Evolutionary conservation across 2,888 invertebrate species (phyloP).

Genomic region (Desoria tigrina): DNA sequence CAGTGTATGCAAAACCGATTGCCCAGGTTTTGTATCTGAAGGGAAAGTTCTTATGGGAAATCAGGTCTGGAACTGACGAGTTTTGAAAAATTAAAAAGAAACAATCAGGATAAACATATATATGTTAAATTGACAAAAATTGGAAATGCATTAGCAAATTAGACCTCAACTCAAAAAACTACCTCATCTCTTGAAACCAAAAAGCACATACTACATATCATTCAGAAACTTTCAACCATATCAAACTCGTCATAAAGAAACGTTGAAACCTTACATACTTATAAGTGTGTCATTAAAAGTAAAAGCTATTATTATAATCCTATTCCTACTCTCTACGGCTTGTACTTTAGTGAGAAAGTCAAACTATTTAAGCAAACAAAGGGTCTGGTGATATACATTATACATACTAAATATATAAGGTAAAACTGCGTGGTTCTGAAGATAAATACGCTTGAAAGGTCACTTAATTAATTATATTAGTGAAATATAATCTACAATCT

Average conservation of each 20-base stretch:
- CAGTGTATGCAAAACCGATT: too few species aligned
- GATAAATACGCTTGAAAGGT: conserved; percentile 4
- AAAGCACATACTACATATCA: not conserved
- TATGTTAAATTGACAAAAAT: too few species aligned
- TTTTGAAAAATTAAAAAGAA: too few species aligned
- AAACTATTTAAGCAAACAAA: conserved; percentile 3
- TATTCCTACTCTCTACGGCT: not conserved
- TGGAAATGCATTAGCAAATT: too few species aligned
- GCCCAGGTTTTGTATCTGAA: too few species aligned
- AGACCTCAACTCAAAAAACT: not conserved
- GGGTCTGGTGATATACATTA: conserved; percentile 14
- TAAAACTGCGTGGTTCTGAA: not conserved
- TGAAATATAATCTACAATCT: too few species aligned
- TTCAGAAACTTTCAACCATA: not conserved
- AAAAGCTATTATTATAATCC: not conserved
- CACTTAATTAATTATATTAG: not conserved
- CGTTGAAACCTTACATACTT: too few species aligned
- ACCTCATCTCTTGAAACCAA: not conserved
- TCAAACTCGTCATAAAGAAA: not conserved
- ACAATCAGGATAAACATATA: too few species aligned
- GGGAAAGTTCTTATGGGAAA: too few species aligned
- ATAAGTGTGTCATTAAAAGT: too few species aligned
- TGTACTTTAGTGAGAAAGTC: too few species aligned
- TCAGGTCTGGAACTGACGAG: too few species aligned
- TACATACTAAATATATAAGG: not conserved